These are phyloP conservation scores for Actias luna DNA, from an alignment of 2,888 invertebrate species.

Conservation along the genomic window DNA sequence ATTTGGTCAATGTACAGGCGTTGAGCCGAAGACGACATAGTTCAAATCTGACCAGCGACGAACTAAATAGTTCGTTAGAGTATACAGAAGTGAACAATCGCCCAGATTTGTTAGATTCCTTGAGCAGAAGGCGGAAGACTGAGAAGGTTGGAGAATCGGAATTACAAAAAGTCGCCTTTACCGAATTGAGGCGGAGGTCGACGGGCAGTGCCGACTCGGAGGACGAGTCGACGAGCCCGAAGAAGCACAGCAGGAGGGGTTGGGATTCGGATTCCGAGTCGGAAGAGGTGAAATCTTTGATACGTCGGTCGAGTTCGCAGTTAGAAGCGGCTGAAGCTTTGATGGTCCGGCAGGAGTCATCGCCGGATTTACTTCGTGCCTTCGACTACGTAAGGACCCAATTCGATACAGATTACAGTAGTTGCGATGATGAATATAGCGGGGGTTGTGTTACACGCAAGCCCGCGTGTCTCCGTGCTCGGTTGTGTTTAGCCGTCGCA, in stretches of 20 bases:
- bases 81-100: slow-evolving; percentile 76
- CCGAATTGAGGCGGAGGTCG: slow-evolving; percentile 70
- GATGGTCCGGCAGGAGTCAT: slow-evolving; percentile 73
- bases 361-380: slow-evolving; percentile 72
- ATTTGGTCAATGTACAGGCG: slow-evolving; percentile 68
- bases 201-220: slow-evolving; percentile 70
- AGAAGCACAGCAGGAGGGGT: slow-evolving; percentile 59
- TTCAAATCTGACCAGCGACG: slow-evolving; percentile 76
- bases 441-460: slow-evolving; percentile 32
- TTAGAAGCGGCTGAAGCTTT: slow-evolving; percentile 82
- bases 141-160: slow-evolving; percentile 62
- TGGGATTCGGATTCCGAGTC: slow-evolving; percentile 85
- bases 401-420: slow-evolving; percentile 71
- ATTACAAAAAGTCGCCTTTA: slow-evolving; percentile 64
- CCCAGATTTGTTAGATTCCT: slow-evolving; percentile 72
- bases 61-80: slow-evolving; percentile 74
- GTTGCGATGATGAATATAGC: slow-evolving; percentile 52
- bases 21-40: slow-evolving; percentile 70
- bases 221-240: slow-evolving; percentile 62
- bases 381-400: slow-evolving; percentile 77
- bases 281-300: slow-evolving; percentile 84
- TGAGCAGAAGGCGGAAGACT: slow-evolving; percentile 56
- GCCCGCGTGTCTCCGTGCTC: slow-evolving; percentile 64
- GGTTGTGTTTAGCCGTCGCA: slow-evolving; percentile 73
- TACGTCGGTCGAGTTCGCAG: slow-evolving; percentile 84